Evolutionary conservation across 2,113 vertebrate species (phyloP).

Genomic region (Pangasianodon hypophthalmus): DNA sequence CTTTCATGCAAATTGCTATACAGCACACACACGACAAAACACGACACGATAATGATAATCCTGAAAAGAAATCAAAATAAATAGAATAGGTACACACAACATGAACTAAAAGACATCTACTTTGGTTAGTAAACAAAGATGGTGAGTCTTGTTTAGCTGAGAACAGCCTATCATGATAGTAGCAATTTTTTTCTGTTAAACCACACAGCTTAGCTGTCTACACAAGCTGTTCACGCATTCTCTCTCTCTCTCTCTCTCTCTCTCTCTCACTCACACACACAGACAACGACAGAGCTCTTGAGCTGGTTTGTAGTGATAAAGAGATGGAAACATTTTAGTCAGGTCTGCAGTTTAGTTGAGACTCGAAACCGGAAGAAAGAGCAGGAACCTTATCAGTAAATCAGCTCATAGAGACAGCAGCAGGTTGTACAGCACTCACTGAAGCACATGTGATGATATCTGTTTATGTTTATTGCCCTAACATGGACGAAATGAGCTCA

Average conservation of each 20-base stretch:
- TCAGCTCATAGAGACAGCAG: slow-evolving; percentile 17
- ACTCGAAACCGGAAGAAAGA: slow-evolving; percentile 3
- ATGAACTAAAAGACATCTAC: no score
- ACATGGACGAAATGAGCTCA: neutral
- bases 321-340: slow-evolving; percentile 8
- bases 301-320: slow-evolving; percentile 14
- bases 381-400: slow-evolving; percentile 27
- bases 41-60: neutral
- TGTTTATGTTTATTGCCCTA: neutral
- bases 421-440: neutral
- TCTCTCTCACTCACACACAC: neutral
- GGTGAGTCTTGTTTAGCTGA: neutral
- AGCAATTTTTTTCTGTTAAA: slow-evolving; percentile 46
- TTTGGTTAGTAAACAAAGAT: slow-evolving; percentile 23
- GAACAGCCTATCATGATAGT: neutral
- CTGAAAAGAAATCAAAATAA: no score
- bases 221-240: neutral
- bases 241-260: neutral
- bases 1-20: neutral
- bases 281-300: neutral
- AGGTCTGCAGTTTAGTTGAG: slow-evolving; percentile 7
- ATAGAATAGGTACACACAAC: neutral
- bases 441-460: neutral
- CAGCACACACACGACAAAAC: neutral
- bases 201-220: slow-evolving; percentile 32